Evolutionary conservation across 2,113 vertebrate genomes (phyloP).

Genomic region (Murina feae): DNA sequence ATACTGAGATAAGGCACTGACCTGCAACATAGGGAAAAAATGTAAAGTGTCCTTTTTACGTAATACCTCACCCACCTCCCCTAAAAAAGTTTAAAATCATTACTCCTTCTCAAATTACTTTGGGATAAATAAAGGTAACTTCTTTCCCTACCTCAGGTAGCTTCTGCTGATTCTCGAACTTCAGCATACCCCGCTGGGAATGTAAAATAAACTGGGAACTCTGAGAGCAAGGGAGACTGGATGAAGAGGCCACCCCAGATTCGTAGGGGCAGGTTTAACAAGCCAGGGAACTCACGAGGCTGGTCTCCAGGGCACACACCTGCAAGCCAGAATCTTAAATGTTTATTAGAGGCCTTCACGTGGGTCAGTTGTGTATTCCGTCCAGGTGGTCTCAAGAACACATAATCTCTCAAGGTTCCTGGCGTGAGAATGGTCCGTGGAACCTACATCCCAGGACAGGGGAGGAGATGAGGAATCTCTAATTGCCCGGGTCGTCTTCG

Average conservation of each 20-base stretch:
- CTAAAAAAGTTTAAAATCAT: neutral
- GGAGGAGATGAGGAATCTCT: too few relatives aligned
- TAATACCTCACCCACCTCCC: neutral
- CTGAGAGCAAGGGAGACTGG: neutral
- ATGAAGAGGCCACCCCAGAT: neutral
- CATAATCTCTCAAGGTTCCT: neutral
- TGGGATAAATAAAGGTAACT: neutral
- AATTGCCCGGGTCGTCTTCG: neutral
- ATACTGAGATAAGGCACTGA: neutral
- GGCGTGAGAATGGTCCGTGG: neutral
- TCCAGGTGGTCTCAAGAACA: neutral
- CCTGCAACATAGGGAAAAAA: neutral
- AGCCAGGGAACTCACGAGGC: neutral
- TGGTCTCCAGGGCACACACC: neutral
- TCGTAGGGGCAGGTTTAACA: neutral
- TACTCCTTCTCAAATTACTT: neutral
- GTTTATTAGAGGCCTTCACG: neutral
- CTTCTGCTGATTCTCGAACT: neutral
- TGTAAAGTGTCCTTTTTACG: neutral
- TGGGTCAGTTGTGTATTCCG: neutral
- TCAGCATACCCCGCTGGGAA: neutral
- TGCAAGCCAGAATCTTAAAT: too few relatives aligned
- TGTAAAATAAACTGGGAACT: neutral
- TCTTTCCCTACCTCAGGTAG: neutral
- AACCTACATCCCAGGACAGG: neutral